These are phyloP conservation scores for Lates calcarifer DNA, from an alignment of 2,113 vertebrate species.

Conservation along the genomic window DNA sequence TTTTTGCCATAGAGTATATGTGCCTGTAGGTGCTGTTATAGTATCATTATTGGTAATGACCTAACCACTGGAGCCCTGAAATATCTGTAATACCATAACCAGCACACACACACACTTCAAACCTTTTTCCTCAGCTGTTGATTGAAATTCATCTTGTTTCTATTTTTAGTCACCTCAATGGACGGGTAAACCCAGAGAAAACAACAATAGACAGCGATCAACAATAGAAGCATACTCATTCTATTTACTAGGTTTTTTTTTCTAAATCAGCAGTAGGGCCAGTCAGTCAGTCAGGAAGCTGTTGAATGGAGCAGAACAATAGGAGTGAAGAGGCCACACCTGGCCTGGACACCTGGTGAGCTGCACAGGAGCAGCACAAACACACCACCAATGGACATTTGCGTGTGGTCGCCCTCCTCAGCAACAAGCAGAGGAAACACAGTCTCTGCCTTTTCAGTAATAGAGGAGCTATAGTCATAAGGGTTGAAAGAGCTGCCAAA, in stretches of 20 bases:
- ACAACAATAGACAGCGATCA: constrained; percentile 37
- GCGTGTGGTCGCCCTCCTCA: constrained; percentile 17
- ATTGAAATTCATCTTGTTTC: constrained; percentile 39
- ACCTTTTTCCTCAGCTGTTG: constrained; percentile 16
- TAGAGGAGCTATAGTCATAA: background rate
- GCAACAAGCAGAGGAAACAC: constrained; percentile 29
- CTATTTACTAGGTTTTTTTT: constrained; percentile 51
- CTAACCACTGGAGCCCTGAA: background rate
- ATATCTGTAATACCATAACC: constrained; percentile 10
- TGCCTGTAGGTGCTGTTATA: background rate
- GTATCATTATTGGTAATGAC: background rate
- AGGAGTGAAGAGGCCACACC: constrained; percentile 71
- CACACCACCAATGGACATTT: constrained; percentile 38
- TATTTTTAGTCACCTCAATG: constrained; percentile 41
- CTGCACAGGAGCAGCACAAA: constrained; percentile 48
- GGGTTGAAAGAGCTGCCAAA: constrained; percentile 1
- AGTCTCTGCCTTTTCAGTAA: background rate
- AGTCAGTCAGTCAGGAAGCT: constrained; percentile 73
- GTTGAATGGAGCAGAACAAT: constrained; percentile 75
- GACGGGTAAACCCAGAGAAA: constrained; percentile 23
- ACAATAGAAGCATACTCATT: constrained; percentile 39
- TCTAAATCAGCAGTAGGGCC: constrained; percentile 42
- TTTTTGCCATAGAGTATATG: background rate
- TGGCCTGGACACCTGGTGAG: constrained; percentile 76
- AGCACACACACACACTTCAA: background rate